These are phyloP conservation scores for Ypsolopha scabrella DNA, from an alignment of 2,888 invertebrate genomes.

Conservation along the genomic window DNA sequence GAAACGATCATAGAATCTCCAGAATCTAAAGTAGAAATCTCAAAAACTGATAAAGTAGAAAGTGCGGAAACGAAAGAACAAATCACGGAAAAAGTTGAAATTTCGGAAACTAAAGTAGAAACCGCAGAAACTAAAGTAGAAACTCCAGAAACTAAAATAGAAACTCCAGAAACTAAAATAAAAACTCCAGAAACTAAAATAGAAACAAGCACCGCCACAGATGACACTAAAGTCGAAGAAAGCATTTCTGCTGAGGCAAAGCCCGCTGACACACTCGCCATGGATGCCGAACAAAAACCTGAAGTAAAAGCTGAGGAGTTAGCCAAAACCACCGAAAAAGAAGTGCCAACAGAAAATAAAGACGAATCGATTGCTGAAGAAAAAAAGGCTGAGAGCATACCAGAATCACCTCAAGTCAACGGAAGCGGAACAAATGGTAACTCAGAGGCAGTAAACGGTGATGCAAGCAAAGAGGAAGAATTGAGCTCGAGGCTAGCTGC, in stretches of 20 bases:
- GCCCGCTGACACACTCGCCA: neutral
- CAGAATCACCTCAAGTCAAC: conserved; percentile 39
- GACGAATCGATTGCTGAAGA: conserved; percentile 1
- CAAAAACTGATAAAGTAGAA: conserved; percentile 9
- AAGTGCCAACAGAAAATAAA: conserved; percentile 3
- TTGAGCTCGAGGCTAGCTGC: conserved; percentile 44
- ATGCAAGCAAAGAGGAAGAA: conserved; percentile 38
- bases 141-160: neutral
- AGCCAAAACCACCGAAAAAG: neutral
- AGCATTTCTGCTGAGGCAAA: neutral
- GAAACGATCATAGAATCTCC: neutral
- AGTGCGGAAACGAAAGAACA: neutral
- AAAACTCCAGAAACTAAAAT: neutral
- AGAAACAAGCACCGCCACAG: neutral
- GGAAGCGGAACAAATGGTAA: conserved; percentile 47
- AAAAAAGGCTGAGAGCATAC: conserved; percentile 18
- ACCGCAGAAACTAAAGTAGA: neutral
- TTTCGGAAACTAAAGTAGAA: neutral
- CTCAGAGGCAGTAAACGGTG: conserved; percentile 29
- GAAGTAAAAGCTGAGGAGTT: neutral
- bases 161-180: neutral
- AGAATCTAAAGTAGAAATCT: conserved; percentile 7
- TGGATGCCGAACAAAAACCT: neutral
- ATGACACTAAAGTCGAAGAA: neutral
- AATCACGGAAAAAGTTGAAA: neutral